Evolutionary conservation across 2,888 invertebrate species (phyloP), one percentile per base, ranked within the genome.

Genomic region (Dione juno): DNA sequence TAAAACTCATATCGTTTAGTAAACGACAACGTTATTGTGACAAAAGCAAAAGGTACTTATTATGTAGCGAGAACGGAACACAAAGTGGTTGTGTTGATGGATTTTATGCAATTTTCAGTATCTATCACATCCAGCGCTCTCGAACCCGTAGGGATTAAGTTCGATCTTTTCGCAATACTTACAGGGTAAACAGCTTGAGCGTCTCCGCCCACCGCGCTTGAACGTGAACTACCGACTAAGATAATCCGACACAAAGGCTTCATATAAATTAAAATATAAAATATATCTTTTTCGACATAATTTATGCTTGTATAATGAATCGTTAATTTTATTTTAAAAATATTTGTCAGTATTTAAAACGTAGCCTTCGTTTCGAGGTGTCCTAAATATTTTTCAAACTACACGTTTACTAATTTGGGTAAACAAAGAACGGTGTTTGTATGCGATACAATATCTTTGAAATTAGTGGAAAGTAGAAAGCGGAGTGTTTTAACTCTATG

Each of bases 21-120:
- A 61, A 14, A n/a, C n/a, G n/a, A n/a, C n/a, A 61, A 45, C 43
- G 21, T 61, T 28, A 76, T 48, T 52, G 63, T 54, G 65, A 71
- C 68, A 70, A 70, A 75, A 73, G 72, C 73, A 75, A 72, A 73
- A 75, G 69, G 61, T 66, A 65, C 68, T 74, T 75, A 74, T 72
- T 73, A 77, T 74, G 72, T 74, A 74, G 67, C 66, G 71, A 70
- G 71, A 66, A 69, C 70, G 75, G 77, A 79, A 76, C 84, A 88
- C 85, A 90, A 89, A 88, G 87, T 86, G 84, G 84, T 83, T 80
- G 86, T 87, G 88, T 88, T 92, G 92, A 93, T 92, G 88, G 92
- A 91, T 92, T 92, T 92, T 92, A 93, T 93, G 92, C 92, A 92
- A 93, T 93, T 92, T 92, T 89, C 92, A 90, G 90, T 92, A 92